These are phyloP conservation scores for Clarias batrachus DNA, from an alignment of 2,113 vertebrate genomes.

Conservation along the genomic window DNA sequence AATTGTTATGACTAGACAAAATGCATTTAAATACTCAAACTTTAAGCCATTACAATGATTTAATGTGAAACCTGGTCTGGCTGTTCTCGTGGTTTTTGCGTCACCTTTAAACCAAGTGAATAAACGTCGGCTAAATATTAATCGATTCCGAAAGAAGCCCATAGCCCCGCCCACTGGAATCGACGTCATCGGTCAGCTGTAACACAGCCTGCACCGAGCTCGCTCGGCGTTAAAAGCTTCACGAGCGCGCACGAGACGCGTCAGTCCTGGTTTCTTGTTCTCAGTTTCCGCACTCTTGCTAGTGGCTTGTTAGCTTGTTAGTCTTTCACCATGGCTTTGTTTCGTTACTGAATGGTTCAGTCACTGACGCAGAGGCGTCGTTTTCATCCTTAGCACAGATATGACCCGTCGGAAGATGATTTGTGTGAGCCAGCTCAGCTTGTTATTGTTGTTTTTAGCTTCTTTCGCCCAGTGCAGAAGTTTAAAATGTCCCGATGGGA, in stretches of 20 bases:
- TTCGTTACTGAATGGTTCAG: background rate
- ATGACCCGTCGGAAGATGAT: slow-evolving; percentile 67
- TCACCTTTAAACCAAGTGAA: background rate
- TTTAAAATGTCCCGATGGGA: slow-evolving; percentile 51
- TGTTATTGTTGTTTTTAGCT: slow-evolving; percentile 58
- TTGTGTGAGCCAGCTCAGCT: slow-evolving; percentile 47
- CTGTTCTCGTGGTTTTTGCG: background rate
- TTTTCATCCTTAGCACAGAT: slow-evolving; percentile 30
- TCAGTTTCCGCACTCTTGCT: background rate
- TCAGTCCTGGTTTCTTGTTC: no score
- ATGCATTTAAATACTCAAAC: no score
- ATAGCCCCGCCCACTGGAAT: slow-evolving; percentile 12
- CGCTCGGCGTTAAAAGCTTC: slow-evolving; percentile 18
- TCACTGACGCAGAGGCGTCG: background rate
- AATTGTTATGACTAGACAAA: no score
- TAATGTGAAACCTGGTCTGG: background rate
- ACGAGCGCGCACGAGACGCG: background rate
- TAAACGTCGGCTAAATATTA: background rate
- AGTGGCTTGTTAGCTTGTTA: background rate
- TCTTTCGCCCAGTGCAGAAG: slow-evolving; percentile 52
- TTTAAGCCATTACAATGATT: no score
- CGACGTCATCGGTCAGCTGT: background rate
- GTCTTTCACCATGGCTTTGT: background rate
- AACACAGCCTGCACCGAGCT: background rate
- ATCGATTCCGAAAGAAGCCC: background rate